Evolutionary conservation across 2,797 vertebrate genomes (phyloP).

Genomic region (Hypotaenidia okinawae): DNA sequence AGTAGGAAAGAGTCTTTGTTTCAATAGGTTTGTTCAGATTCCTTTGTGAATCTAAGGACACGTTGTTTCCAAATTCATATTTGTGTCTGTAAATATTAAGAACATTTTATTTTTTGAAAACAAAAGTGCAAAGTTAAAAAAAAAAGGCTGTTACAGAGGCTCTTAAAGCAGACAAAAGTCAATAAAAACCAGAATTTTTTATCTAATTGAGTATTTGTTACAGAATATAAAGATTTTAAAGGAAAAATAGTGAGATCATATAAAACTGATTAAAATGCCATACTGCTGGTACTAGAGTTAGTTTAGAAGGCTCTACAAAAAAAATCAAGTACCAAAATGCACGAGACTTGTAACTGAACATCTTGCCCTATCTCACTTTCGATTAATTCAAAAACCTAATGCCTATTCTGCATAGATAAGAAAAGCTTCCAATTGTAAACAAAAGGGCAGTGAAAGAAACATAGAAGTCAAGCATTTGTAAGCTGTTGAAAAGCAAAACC

Average conservation of each 20-base stretch:
- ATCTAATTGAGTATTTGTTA: neutral
- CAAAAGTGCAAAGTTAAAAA: accelerated
- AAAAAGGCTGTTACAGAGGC: neutral
- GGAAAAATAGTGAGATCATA: neutral
- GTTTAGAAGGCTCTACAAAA: neutral
- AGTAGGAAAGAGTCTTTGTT: neutral
- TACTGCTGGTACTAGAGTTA: neutral
- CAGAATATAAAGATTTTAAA: neutral
- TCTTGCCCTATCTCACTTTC: neutral
- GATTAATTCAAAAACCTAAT: constrained; percentile 4
- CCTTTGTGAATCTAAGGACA: neutral
- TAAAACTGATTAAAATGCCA: neutral
- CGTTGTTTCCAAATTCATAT: neutral
- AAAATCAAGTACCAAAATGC: neutral
- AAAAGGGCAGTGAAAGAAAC: constrained; percentile 23
- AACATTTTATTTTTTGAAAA: neutral
- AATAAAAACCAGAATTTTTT: neutral
- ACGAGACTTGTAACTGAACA: neutral
- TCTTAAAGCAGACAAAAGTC: neutral
- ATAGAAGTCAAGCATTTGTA: constrained; percentile 7
- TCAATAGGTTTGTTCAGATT: neutral
- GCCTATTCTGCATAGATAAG: neutral
- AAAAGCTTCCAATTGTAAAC: constrained; percentile 15
- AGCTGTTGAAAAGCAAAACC: neutral
- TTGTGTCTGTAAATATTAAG: neutral